Evolutionary conservation across 2,113 vertebrate species (phyloP), one percentile per base, ranked within the genome.

Genomic region (Monopterus albus): DNA sequence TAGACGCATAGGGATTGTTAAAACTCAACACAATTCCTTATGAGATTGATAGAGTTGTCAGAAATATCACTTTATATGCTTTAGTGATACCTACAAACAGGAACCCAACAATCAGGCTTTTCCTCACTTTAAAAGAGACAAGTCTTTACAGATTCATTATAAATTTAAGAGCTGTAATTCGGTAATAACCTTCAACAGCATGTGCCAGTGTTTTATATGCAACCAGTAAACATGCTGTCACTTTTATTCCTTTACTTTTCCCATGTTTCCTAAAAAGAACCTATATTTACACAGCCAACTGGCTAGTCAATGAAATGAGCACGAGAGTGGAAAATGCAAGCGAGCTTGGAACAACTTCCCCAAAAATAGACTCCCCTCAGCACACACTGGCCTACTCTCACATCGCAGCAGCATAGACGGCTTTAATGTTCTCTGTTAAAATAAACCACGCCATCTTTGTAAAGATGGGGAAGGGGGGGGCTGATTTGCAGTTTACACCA

Each of bases 321-420:
- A 78, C 57, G 52, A 46, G 31, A 63, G 52, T 36, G 76, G 70
- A 84, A 84, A 80, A 65, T 71, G 71, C 55, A 75, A 56, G 77
- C 53, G 75, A 73, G 84, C 79, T 75, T 77, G 75, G 87, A 83
- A 84, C 67, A 73, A 60, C 60, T 80, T 82, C 77, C 65, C 86
- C 83, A 64, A 79, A 92, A 88, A 89, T 87, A 89, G 87, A 75
- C 36, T 28, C 78, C 69, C 61, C 73, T 74, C 49, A 26, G 25
- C 58, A 36, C 71, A 63, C 60, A 73, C 69, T 35, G 68, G 84
- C 85, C 76, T 72, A 47, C 57, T 60, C 58, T 60, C 52, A 45
- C 18, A 66, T 78, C 65, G 5, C 68, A 82, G 71, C 61, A 47
- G 57, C 75, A 83, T 28, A 62, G 40, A 70, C 66, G 50, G 47